These are phyloP conservation scores for Papilio polyxenes DNA, from an alignment of 1,140 invertebrate species.

Conservation along the genomic window DNA sequence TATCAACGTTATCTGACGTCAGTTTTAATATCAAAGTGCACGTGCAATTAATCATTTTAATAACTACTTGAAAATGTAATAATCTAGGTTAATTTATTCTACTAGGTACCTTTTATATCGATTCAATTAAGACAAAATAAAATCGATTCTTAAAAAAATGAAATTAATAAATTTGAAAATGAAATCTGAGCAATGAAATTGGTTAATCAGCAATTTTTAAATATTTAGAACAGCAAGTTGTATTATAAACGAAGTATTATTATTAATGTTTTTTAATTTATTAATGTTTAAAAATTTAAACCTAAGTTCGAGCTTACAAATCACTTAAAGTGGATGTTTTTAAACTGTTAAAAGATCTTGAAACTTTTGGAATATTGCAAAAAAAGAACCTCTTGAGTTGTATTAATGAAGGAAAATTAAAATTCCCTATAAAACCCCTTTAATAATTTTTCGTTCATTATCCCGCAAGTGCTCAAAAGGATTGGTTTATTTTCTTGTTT, in stretches of 20 bases:
- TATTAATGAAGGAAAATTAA: neutral
- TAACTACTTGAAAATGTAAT: constrained; percentile 10
- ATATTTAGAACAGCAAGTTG: too few species aligned
- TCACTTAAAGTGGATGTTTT: too few species aligned
- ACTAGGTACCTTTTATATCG: neutral
- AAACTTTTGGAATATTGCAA: neutral
- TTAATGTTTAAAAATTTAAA: too few species aligned
- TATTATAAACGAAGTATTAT: too few species aligned
- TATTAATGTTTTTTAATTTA: too few species aligned
- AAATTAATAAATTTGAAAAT: neutral
- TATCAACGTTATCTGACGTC: constrained; percentile 11
- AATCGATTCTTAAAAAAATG: neutral
- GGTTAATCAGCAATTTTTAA: too few species aligned
- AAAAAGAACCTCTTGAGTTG: neutral
- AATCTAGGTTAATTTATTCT: neutral
- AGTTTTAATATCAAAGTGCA: constrained; percentile 22
- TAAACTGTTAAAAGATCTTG: too few species aligned
- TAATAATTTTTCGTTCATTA: neutral
- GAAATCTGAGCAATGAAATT: too few species aligned
- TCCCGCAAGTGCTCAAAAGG: neutral
- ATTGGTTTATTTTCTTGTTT: neutral
- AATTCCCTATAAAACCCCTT: neutral
- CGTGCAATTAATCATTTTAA: constrained; percentile 22
- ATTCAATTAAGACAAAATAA: neutral
- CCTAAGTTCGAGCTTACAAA: too few species aligned